Evolutionary conservation across 1,140 invertebrate species (phyloP), one percentile per base, ranked within the genome.

Genomic region (Reticulitermes speratus): DNA sequence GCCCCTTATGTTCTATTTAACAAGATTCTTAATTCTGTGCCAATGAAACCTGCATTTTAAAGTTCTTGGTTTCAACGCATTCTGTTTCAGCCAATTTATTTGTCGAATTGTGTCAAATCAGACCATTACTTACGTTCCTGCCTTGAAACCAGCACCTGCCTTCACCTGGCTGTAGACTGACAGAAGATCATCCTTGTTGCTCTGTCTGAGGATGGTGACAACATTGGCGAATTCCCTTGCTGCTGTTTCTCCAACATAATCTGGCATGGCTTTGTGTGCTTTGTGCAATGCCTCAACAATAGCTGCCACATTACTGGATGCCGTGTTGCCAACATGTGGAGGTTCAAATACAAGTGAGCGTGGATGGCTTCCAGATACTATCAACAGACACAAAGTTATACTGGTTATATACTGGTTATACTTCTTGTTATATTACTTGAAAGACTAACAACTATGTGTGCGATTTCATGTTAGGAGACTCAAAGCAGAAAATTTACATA

Each of bases 271-370:
- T 85, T 93, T 93, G 3, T 92, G 91, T 2, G 93, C 92, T 52
- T 92, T 91, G 87, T 94, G 93, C 25, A 96, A 87, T 0, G 94
- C 93, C 0, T 90, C 90, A 3, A 92, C 83, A 38, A 95, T 93
- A 0, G 90, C 90, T 2, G 93, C 91, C 0, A 91, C 88, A 59
- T 93, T 94, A 32, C 91, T 93, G 52, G 92, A 91, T 2, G 91
- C 89, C 0, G 90, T 89, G 82, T 88, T 89, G 2, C 93, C 92
- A 0, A 91, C 92, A 89, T 95, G 94, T 0, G 95, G 94, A 84
- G 93, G 93, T 86, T 96, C 95, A 89, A 96, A 97, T 86, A 96
- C 93, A 65, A 96, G 92, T 0, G 94, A 94, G 65, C 93, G 94
- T 2, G 93, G 91, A 2, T 91, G 88, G 0, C 90, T 91, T 85